Base-by-base conservation (phyloP, 2,113 vertebrate genomes). In the Cacatua alba region DNA sequence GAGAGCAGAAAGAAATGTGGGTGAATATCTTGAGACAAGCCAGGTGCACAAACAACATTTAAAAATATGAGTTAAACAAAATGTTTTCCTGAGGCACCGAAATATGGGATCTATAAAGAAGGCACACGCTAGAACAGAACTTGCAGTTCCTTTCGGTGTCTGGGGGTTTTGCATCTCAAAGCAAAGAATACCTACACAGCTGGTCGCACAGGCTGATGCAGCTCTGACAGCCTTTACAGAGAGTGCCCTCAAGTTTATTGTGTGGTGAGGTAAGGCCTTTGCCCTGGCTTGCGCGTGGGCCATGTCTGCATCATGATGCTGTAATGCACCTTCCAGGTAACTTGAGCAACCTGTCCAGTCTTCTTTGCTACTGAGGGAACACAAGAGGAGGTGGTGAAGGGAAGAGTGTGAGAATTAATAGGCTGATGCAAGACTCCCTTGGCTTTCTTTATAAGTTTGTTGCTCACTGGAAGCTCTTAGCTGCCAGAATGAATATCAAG, bases 241-340 rank as follows among this genome's bases (percentile, higher is more conserved):
- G 4, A 33, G 6, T 21, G 6, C 3, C 41, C 37, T 81, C n/a
- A 15, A 25, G 15, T 41, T 74, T 49, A 52, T 9, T 37, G 11
- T n/a, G 31, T 41, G 44, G 57, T 31, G 21, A 74, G 13, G 24
- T 84, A 62, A 37, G 6, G 17, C 37, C 23, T 91, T 43, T 51
- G 35, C 25, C 4, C 0, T 17, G 43, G 37, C 7, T 52, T 10
- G 51, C 18, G 2, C 8, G 19, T 33, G 39, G 35, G 13, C 26
- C 11, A 23, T 17, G n/a, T 49, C 11, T 23, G 5, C 0, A 1
- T 39, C 59, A 26, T 8, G 20, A 41, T 60, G 33, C 31, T 24
- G 11, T 14, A 67, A 33, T 3, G 5, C 25, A 59, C 13, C 7
- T 88, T 60, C 21, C 3, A 5, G 74, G 37, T 23, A 77, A 81